Base-by-base conservation (phyloP, 2,888 invertebrate genomes). In the Temnothorax ravouxi region DNA sequence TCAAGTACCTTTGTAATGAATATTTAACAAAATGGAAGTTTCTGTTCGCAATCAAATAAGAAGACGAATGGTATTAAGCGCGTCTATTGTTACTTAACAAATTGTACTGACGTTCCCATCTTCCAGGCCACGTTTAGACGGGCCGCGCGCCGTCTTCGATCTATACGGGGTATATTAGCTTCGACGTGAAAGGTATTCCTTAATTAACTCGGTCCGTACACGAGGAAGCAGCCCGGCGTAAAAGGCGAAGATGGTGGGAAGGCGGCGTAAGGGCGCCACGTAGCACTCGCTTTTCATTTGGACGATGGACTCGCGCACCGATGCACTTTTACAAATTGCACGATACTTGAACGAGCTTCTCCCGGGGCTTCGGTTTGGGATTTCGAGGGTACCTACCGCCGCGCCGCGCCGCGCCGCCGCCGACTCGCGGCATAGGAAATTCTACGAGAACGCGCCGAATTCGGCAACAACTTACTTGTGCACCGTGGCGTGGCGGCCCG, bases 241-340 rank as follows among this genome's bases (percentile, higher is more conserved):
- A 52, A 74, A 76, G 82, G 67, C 74, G 72, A 72, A 47, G 62
- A 81, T 66, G 67, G 61, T 54, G 25, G 84, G 47, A 76, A 76
- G 25, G 25, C 34, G 56, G 54, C 41, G 61, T 41, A 64, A 59
- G 67, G 47, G 66, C 56, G 74, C 38, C 72, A 80, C 67, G 59
- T 83, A 80, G 81, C 61, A 54, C 76, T 64, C 47, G 77, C 85
- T 77, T 85, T 84, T 87, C 83, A 86, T 83, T 86, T 86, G 84
- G 74, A 81, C 74, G 84, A 86, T 86, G 74, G 75, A 84, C 72
- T 80, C 79, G 67, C 64, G 71, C 74, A 80, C 72, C 87, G 86
- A 86, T 89, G 90, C 88, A 90, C 90, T 91, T 90, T 91, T 91
- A 88, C 84, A 92, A 92, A 93, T 92, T 93, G 89, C 89, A 90